Base-by-base conservation (phyloP, 35 echinoderm and acorn worm species). In the Heliocidaris tuberculata region DNA sequence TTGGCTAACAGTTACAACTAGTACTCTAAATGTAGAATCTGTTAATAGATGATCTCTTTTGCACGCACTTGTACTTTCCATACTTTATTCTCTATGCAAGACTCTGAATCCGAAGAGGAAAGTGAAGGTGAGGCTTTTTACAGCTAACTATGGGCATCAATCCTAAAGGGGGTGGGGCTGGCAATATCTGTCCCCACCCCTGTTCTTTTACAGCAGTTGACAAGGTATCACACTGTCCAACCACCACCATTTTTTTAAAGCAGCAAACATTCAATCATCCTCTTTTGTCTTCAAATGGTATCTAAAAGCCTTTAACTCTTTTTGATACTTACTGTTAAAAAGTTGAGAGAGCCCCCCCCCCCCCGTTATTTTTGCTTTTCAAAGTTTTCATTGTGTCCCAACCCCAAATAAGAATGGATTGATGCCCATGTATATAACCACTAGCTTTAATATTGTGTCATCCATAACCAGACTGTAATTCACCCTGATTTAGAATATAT, bases 81-180 rank as follows among this genome's bases (percentile, higher is more conserved):
- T 27, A 78, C 65, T 78, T 78, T 78, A n/a, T 78, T 78, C 65
- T 78, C 65, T 78, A 78, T 78, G 65, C 65, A 78, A 78, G 65
- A 78, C 15, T 78, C 65, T 19, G 65, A 78, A 19, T 78, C 65
- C 7, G 65, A 78, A 8, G 65, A n/a, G 19, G 21, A n/a, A 78
- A 78, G 65, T 19, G 65, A 78, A 78, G 65, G 65, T 78, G 65
- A 78, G 65, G 65, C 35, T n/a, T n/a, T 78, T 78, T 4, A 78
- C 19, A 78, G 19, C 7, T n/a, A 78, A n/a, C 19, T 78, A 27
- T 78, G 65, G 65, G 65, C 65, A 78, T 78, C 65, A 78, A 78
- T 78, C 65, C 65, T 78, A 27, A n/a, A 24, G 27, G 65, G 21
- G 65, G 27, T 78, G 35, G 35, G 35, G 35, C 35, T 42, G 35